Evolutionary conservation across 2,113 vertebrate genomes (phyloP).

Genomic region (Danio rerio): DNA sequence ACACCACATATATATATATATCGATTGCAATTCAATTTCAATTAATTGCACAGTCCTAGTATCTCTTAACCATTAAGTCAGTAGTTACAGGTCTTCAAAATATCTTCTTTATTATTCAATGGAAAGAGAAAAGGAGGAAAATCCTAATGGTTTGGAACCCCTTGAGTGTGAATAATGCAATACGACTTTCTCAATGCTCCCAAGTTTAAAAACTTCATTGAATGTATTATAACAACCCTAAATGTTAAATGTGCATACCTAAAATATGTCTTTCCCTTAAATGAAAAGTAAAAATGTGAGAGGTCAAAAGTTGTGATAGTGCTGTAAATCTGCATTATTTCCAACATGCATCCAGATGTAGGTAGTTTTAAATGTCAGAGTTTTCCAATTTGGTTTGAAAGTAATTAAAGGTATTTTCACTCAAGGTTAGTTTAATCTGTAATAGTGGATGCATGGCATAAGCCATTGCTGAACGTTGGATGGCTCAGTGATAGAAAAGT

Average conservation of each 20-base stretch:
- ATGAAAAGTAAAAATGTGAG: background rate
- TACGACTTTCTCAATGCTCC: no score
- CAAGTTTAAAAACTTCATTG: background rate
- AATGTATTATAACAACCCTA: background rate
- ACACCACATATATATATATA: no score
- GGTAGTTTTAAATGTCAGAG: conserved; percentile 20
- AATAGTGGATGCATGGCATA: conserved; percentile 17
- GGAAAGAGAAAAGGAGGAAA: no score
- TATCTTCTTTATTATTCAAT: no score
- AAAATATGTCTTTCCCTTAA: background rate
- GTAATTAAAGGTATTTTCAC: conserved; percentile 38
- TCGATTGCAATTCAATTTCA: no score
- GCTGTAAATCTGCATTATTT: background rate
- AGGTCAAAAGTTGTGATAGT: background rate
- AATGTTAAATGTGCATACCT: background rate
- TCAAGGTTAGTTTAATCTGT: conserved; percentile 31
- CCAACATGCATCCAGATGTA: background rate
- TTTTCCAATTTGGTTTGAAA: conserved; percentile 10
- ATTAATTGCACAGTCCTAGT: no score
- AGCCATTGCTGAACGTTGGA: conserved; percentile 25
- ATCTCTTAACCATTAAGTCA: no score
- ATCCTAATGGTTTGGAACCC: no score
- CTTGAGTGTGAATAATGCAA: no score
- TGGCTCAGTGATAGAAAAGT: conserved; percentile 17
- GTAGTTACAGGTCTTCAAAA: no score